A percentile compares a stretch with the other conserved stretches of the same genome.
Evolutionary conservation across 2,797 vertebrate species (phyloP).

Genomic region (Podarcis lilfordi): DNA sequence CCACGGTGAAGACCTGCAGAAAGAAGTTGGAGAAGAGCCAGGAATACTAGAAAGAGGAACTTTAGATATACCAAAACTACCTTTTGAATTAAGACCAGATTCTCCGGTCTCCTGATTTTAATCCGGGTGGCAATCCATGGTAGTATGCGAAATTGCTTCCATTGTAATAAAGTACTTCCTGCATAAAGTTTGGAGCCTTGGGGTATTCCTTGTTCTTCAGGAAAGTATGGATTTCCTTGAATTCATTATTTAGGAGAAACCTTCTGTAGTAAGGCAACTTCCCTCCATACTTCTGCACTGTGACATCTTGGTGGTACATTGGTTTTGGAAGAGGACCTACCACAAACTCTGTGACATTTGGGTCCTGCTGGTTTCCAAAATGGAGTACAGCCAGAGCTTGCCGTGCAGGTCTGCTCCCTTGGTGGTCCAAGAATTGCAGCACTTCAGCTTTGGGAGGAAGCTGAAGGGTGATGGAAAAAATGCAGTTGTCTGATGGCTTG

Average conservation of each 20-base stretch:
- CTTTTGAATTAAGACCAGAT: slow-evolving; percentile 46
- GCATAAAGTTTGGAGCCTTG: slow-evolving; percentile 77
- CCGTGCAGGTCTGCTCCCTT: slow-evolving; percentile 67
- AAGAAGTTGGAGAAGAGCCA: too few species aligned
- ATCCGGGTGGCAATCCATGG: slow-evolving; percentile 47
- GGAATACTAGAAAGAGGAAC: too few species aligned
- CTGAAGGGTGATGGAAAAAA: slow-evolving; percentile 85
- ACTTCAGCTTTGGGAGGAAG: slow-evolving; percentile 81
- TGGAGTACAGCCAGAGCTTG: slow-evolving; percentile 83
- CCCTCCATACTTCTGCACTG: slow-evolving; percentile 71
- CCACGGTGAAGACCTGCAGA: too few species aligned
- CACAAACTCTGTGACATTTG: slow-evolving; percentile 81
- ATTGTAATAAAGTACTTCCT: slow-evolving; percentile 56
- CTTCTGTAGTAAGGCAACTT: slow-evolving; percentile 78
- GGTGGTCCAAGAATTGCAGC: slow-evolving; percentile 77
- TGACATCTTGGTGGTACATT: slow-evolving; percentile 74
- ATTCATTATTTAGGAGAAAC: slow-evolving; percentile 79
- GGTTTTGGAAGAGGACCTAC: slow-evolving; percentile 82
- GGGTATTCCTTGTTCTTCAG: slow-evolving; percentile 66
- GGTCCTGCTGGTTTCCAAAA: slow-evolving; percentile 68
- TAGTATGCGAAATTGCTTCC: slow-evolving; percentile 34
- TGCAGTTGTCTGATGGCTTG: slow-evolving; percentile 77
- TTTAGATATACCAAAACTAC: too few species aligned
- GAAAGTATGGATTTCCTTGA: slow-evolving; percentile 63
- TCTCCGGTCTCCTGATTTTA: slow-evolving; percentile 60